Evolutionary conservation across 2,888 invertebrate genomes (phyloP).

Genomic region (Tetanocera ferruginea): DNA sequence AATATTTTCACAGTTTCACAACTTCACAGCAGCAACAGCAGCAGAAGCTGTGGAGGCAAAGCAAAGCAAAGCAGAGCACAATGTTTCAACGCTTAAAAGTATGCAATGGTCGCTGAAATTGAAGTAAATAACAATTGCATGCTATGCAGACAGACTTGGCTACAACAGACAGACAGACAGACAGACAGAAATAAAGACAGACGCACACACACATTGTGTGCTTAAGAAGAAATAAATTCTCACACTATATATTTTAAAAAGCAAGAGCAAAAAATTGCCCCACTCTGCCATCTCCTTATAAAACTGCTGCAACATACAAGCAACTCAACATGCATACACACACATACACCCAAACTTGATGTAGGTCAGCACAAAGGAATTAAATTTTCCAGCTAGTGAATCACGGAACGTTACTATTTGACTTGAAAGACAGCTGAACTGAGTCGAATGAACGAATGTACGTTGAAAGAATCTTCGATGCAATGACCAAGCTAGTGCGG

Average conservation of each 20-base stretch:
- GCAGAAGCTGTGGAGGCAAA: no score
- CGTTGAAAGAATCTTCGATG: background rate
- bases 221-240: background rate
- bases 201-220: background rate
- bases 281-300: background rate
- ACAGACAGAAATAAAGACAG: background rate
- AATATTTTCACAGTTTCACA: slow-evolving; percentile 20
- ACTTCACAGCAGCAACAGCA: background rate
- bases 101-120: slow-evolving; percentile 12
- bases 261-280: background rate
- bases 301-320: background rate
- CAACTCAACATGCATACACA: background rate
- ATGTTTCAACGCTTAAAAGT: slow-evolving; percentile 4
- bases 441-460: background rate
- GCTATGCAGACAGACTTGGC: slow-evolving; percentile 2
- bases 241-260: background rate
- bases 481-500: background rate
- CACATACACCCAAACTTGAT: background rate
- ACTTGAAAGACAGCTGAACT: background rate
- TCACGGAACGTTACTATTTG: background rate
- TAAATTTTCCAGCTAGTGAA: slow-evolving; percentile 11
- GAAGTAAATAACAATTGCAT: slow-evolving; percentile 21
- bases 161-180: background rate
- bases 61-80: background rate
- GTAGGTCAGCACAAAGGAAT: slow-evolving; percentile 4